These are phyloP conservation scores for Lates calcarifer DNA, from an alignment of 2,113 vertebrate species.

Conservation along the genomic window DNA sequence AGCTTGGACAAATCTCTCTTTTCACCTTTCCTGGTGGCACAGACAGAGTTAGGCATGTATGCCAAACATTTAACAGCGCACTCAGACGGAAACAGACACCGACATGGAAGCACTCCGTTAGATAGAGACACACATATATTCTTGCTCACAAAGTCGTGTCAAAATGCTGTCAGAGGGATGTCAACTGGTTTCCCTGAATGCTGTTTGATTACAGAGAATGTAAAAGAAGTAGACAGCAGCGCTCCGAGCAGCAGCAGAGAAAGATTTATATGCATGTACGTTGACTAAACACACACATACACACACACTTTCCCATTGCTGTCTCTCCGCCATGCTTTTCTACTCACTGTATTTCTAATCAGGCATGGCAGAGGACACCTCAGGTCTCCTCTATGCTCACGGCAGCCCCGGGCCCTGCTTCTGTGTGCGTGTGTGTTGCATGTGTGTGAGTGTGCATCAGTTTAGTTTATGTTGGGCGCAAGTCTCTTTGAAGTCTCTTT, in stretches of 20 bases:
- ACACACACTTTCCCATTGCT: slow-evolving; percentile 16
- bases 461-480: slow-evolving; percentile 62
- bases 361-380: slow-evolving; percentile 75
- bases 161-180: slow-evolving; percentile 56
- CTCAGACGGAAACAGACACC: slow-evolving; percentile 15
- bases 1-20: slow-evolving; percentile 10
- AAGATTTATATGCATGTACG: slow-evolving; percentile 41
- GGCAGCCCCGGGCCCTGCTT: slow-evolving; percentile 40
- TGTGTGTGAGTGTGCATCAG: slow-evolving; percentile 56
- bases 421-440: slow-evolving; percentile 14
- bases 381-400: slow-evolving; percentile 52
- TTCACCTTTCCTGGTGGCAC: background rate
- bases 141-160: slow-evolving; percentile 48
- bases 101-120: slow-evolving; percentile 21
- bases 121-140: slow-evolving; percentile 19
- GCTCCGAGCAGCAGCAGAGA: slow-evolving; percentile 34
- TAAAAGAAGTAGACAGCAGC: slow-evolving; percentile 42
- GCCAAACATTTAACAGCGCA: slow-evolving; percentile 12
- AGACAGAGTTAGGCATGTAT: slow-evolving; percentile 9
- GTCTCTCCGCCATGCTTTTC: slow-evolving; percentile 31
- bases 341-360: slow-evolving; percentile 66
- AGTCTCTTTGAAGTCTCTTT: slow-evolving; percentile 71
- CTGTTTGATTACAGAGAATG: slow-evolving; percentile 42
- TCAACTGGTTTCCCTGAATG: slow-evolving; percentile 41
- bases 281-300: slow-evolving; percentile 24